Evolutionary conservation across 53 echinoderm and acorn worm genomes (phyloP), one percentile per base, ranked within the genome.

Genomic region (Holothuria leucospilota): DNA sequence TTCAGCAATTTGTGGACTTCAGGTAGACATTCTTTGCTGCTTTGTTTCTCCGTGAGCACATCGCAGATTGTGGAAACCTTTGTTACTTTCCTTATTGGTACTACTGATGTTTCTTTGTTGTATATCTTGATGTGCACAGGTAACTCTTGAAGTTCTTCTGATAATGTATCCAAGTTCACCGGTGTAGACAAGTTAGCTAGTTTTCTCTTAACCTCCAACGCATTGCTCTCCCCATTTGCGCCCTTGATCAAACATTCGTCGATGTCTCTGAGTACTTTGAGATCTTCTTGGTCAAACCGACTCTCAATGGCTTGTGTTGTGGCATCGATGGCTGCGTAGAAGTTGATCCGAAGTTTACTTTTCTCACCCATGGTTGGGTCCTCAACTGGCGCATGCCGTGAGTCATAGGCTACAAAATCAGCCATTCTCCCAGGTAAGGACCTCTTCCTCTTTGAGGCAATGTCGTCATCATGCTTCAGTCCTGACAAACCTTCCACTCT

Each of bases 1-100:
- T 84, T 84, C 16, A 38, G 63, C 5, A 84, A 28, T 16, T 68
- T 84, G 24, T 24, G 49, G 29, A 84, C 69, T 28, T 84, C 46
- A 0, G 85, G 85, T 2, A 84, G 29, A 23, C 65, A 65, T 42
- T 10, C 67, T 29, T 84, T 51, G 14, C 60, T 60, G 60, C 60
- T 60, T 60, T 13, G 60, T 60, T 13, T 60, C 20, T 20, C 60
- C 13, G 60, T 60, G 60, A 60, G 60, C 20, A 60, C 20, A 60
- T 60, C 60, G 60, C 60, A 60, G 60, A 60, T 60, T 60, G 60
- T 60, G 60, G 60, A 60, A 13, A 60, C 60, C 60, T 60, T 60
- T 20, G 60, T 60, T 13, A 60, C 60, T 60, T 60, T 60, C 60
- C 13, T 60, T 60, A 60, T 60, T 15, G 60, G 60, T 20, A 15